These are phyloP conservation scores for Kuschelorhynchus macadamiae DNA, from an alignment of 2,888 invertebrate genomes.

Conservation along the genomic window DNA sequence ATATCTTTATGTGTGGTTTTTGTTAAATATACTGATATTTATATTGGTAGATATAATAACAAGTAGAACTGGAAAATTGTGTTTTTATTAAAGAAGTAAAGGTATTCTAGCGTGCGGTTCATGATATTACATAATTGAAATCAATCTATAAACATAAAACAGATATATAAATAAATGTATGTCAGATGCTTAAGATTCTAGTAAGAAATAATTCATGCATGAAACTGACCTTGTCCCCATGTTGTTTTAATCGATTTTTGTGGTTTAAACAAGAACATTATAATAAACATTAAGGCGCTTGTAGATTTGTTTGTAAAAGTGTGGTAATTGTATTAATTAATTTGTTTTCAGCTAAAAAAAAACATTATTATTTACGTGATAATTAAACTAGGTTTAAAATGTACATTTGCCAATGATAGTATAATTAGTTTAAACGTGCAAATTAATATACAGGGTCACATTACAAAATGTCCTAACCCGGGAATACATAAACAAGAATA, in stretches of 20 bases:
- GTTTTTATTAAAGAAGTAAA: too few species aligned
- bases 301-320: slow-evolving; percentile 11
- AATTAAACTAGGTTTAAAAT: slow-evolving; percentile 14
- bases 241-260: slow-evolving; percentile 49
- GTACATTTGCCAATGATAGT: too few species aligned
- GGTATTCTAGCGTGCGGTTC: slow-evolving; percentile 1
- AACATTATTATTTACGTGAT: background rate
- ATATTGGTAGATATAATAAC: background rate
- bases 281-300: slow-evolving; percentile 36
- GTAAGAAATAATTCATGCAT: slow-evolving; percentile 41
- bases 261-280: slow-evolving; percentile 39
- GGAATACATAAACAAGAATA: too few species aligned
- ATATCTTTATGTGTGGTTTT: too few species aligned
- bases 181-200: too few species aligned
- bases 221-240: slow-evolving; percentile 52
- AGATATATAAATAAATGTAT: too few species aligned
- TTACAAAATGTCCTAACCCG: too few species aligned
- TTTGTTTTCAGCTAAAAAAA: slow-evolving; percentile 22
- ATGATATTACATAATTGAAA: slow-evolving; percentile 5
- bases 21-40: too few species aligned
- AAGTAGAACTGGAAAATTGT: slow-evolving; percentile 3
- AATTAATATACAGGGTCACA: too few species aligned
- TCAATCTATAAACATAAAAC: background rate
- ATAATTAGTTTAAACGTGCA: too few species aligned
- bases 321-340: slow-evolving; percentile 24